Evolutionary conservation across 2,113 vertebrate genomes (phyloP).

Genomic region (Hirundichthys speculiger): DNA sequence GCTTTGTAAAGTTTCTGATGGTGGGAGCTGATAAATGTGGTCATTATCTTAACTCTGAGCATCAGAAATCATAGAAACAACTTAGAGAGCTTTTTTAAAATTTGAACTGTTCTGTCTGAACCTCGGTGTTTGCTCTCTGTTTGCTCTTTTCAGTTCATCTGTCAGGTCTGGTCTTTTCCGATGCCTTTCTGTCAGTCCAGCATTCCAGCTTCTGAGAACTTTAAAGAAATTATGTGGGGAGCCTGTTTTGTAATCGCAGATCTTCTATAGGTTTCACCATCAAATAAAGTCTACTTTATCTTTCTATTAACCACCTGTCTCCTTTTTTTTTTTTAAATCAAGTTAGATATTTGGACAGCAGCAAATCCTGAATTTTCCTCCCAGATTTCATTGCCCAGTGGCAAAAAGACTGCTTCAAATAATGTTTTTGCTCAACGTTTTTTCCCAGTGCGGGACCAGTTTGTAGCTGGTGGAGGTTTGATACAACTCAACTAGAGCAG

Average conservation of each 20-base stretch:
- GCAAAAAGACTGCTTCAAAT: too few species aligned
- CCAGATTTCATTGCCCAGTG: too few species aligned
- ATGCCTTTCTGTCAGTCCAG: slow-evolving; percentile 86
- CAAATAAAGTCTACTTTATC: slow-evolving; percentile 93
- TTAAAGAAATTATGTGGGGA: slow-evolving; percentile 82
- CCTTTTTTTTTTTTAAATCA: not conserved
- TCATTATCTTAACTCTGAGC: slow-evolving; percentile 33
- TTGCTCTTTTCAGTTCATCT: slow-evolving; percentile 30
- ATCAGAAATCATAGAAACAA: slow-evolving; percentile 38
- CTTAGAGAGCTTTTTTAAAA: slow-evolving; percentile 15
- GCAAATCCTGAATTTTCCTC: not conserved
- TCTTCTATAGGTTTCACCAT: slow-evolving; percentile 87
- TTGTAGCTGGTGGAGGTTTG: too few species aligned
- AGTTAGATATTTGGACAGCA: slow-evolving; percentile 7
- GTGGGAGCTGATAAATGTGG: slow-evolving; percentile 25
- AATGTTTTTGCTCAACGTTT: too few species aligned
- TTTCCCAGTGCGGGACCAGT: too few species aligned
- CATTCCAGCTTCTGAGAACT: slow-evolving; percentile 90
- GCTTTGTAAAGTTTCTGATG: slow-evolving; percentile 9
- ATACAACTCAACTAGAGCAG: too few species aligned
- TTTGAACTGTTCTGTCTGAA: slow-evolving; percentile 39
- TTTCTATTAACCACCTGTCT: slow-evolving; percentile 84
- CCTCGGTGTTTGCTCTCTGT: slow-evolving; percentile 39
- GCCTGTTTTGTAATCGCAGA: slow-evolving; percentile 91
- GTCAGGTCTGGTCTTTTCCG: slow-evolving; percentile 73